These are phyloP conservation scores for Philhelius pedissequus DNA, from an alignment of 2,888 invertebrate species.

Conservation along the genomic window DNA sequence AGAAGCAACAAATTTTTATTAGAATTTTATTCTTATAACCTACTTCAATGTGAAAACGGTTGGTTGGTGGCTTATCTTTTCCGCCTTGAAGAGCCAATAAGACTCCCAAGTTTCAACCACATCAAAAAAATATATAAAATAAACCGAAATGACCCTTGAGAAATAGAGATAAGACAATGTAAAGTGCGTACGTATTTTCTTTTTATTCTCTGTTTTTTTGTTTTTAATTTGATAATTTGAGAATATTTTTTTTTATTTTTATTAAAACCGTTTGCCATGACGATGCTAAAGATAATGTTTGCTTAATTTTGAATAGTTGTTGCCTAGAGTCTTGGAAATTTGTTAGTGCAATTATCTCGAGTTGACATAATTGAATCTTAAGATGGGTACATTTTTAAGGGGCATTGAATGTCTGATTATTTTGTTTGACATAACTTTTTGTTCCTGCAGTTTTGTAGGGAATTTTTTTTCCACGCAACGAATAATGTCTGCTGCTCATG, in stretches of 20 bases:
- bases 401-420: too few species aligned
- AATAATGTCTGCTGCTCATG: too few species aligned
- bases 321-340: too few species aligned
- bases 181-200: slow-evolving; percentile 23
- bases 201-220: neutral
- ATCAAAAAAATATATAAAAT: neutral
- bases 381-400: too few species aligned
- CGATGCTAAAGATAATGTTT: neutral
- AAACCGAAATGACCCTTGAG: slow-evolving; percentile 38
- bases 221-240: neutral
- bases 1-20: slow-evolving; percentile 16
- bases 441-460: too few species aligned
- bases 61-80: slow-evolving; percentile 46
- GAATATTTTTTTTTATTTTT: neutral
- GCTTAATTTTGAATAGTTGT: neutral
- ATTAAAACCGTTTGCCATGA: neutral
- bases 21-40: slow-evolving; percentile 34
- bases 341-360: too few species aligned
- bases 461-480: too few species aligned
- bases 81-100: neutral
- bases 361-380: too few species aligned
- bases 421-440: too few species aligned
- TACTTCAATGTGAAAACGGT: slow-evolving; percentile 44
- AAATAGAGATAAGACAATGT: slow-evolving; percentile 25
- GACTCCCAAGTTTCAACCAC: neutral